Evolutionary conservation across 2,113 vertebrate genomes (phyloP).

Genomic region (Petrocephalus microphthalmus): DNA sequence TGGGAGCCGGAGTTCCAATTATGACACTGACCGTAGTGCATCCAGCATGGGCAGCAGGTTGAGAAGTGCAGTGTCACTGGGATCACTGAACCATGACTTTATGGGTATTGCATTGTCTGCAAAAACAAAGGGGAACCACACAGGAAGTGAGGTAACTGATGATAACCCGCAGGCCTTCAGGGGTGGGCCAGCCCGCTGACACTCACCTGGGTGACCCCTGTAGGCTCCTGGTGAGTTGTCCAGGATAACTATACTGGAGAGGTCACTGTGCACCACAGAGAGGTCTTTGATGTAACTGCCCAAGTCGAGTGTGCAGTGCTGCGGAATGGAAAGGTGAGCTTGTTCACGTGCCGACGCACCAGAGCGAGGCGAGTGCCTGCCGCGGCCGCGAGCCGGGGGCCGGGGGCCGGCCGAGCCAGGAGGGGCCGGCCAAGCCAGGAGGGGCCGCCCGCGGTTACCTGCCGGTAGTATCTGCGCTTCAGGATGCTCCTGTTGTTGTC

Average conservation of each 20-base stretch:
- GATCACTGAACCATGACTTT: conserved; percentile 93
- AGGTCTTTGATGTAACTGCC: conserved; percentile 96
- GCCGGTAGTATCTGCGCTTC: conserved; percentile 69
- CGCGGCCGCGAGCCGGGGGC: background rate
- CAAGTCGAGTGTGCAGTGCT: conserved; percentile 94
- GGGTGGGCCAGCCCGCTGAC: background rate
- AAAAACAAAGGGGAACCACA: background rate
- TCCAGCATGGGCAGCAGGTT: conserved; percentile 90
- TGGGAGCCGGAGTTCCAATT: background rate
- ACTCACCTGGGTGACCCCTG: conserved; percentile 84
- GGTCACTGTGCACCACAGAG: conserved; percentile 81
- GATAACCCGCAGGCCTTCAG: background rate
- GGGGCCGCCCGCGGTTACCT: conserved; percentile 47
- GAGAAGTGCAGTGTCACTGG: conserved; percentile 87
- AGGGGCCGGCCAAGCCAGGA: background rate
- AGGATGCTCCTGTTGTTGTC: conserved; percentile 70
- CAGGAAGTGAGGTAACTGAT: background rate
- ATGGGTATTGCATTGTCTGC: conserved; percentile 91
- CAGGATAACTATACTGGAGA: conserved; percentile 88
- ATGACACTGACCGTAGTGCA: conserved; percentile 72
- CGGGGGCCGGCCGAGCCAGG: no score
- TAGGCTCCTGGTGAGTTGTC: conserved; percentile 92
- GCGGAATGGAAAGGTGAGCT: conserved; percentile 22
- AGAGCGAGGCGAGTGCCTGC: background rate
- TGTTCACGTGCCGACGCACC: background rate